Conservation (phyloP, 2,113 vertebrate species). For the Peromyscus polionotus region DNA sequence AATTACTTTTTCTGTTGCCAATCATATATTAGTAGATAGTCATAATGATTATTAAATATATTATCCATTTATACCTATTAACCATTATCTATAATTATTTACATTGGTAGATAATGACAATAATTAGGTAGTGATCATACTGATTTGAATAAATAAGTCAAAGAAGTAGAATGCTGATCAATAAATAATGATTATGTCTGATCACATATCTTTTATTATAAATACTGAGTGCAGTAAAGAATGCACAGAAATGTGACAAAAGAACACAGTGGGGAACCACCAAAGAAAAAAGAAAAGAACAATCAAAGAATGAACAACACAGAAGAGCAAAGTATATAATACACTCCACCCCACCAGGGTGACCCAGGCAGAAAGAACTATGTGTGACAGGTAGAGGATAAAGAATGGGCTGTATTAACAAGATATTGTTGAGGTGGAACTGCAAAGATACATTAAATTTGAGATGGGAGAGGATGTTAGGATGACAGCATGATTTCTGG, state of each 20-base stretch:
- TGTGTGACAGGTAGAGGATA: not conserved
- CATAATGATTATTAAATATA: not conserved
- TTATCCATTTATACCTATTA: not conserved
- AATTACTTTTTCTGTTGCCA: not conserved
- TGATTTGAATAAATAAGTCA: not conserved
- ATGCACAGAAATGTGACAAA: conserved; percentile 18
- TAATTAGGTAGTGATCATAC: not conserved
- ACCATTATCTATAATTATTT: not conserved
- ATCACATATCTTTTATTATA: not conserved
- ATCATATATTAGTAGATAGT: not conserved
- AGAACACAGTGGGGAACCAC: not conserved
- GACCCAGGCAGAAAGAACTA: not conserved
- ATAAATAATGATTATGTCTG: not conserved
- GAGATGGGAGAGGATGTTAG: conserved; percentile 13
- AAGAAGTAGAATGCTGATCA: not conserved
- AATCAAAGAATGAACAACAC: not conserved
- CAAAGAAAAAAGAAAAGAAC: not conserved
- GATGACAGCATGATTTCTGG: conserved; percentile 51
- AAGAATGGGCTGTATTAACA: conserved; percentile 56
- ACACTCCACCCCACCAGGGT: not conserved
- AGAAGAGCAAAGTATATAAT: not conserved
- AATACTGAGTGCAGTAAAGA: not conserved
- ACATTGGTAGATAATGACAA: not conserved
- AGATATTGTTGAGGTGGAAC: conserved; percentile 60
- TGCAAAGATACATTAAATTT: conserved; percentile 21